These are phyloP conservation scores for Fregetta grallaria DNA, from an alignment of 2,113 vertebrate genomes.

Conservation along the genomic window DNA sequence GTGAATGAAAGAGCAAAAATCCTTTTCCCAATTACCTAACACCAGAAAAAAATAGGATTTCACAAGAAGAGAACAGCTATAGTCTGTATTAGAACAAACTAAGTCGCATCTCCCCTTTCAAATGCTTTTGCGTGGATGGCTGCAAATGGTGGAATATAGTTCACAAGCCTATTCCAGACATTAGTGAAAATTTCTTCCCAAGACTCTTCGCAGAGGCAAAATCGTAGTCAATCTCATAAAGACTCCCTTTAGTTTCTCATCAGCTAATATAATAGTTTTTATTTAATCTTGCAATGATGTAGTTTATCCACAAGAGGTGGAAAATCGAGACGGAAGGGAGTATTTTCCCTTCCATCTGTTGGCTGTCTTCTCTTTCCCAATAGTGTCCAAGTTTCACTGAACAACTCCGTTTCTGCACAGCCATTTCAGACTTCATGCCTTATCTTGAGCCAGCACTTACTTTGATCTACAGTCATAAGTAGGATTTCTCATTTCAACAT, in stretches of 20 bases:
- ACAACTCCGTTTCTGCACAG: neutral
- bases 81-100: neutral
- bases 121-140: neutral
- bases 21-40: neutral
- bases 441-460: neutral
- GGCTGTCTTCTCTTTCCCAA: neutral
- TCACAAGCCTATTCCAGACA: neutral
- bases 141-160: neutral
- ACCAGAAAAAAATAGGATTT: neutral
- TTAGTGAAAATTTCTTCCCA: neutral
- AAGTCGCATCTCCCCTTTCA: neutral
- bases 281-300: conserved; percentile 28
- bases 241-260: neutral
- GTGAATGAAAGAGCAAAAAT: neutral
- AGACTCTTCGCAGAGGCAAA: neutral
- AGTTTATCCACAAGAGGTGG: conserved; percentile 30
- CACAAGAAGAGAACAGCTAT: neutral
- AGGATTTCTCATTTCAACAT: neutral
- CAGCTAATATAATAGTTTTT: conserved; percentile 4
- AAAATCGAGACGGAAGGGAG: neutral
- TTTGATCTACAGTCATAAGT: conserved; percentile 2
- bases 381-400: conserved; percentile 16
- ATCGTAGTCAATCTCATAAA: neutral
- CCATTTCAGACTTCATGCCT: neutral
- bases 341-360: conserved; percentile 14